Evolutionary conservation across 1,140 invertebrate genomes (phyloP), one percentile per base, ranked within the genome.

Genomic region (Goniozus legneri): DNA sequence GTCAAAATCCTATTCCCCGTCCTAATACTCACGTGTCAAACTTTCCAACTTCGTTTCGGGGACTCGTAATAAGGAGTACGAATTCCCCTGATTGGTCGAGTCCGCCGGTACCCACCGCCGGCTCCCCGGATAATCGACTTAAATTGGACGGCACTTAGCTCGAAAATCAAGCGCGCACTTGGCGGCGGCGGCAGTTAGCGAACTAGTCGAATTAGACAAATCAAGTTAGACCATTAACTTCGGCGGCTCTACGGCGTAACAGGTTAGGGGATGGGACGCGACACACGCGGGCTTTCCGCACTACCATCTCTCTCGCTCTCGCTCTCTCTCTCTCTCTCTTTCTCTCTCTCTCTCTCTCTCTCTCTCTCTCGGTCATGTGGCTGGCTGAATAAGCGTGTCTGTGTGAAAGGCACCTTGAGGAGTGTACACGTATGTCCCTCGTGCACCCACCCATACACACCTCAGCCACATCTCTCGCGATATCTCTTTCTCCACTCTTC

Each of bases 171-270:
- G 36, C 42, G 44, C 36, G 38, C 39, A 34, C 47, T 50, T 47
- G 19, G 22, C 27, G 44, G 41, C 38, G 37, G 39, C 35, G 47
- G 46, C 37, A 44, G 53, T 48, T 56, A 40, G 43, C 21, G 31
- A 43, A 51, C 47, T 57, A 51, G 55, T 47, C 44, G 61, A 64
- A 64, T 64, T 64, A 62, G 52, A 60, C 54, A 56, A 62, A 62
- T 62, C 59, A 47, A 55, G 56, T 63, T 63, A 57, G 51, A 36
- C 49, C 41, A 47, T 53, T 47, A 57, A 52, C 48, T 58, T 47
- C 13, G 30, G 41, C 40, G 46, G 33, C 33, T 45, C 32, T 40
- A 15, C 10, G 33, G 18, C 24, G 40, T 38, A 44, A 52, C 49
- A 49, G 47, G 52, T 31, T 34, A 36, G 33, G 18, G 10, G 20